A percentile compares a stretch with the other conserved stretches of the same genome.
Conservation (phyloP, 2,888 invertebrate species). For the Chymomyza fuscimana region DNA sequence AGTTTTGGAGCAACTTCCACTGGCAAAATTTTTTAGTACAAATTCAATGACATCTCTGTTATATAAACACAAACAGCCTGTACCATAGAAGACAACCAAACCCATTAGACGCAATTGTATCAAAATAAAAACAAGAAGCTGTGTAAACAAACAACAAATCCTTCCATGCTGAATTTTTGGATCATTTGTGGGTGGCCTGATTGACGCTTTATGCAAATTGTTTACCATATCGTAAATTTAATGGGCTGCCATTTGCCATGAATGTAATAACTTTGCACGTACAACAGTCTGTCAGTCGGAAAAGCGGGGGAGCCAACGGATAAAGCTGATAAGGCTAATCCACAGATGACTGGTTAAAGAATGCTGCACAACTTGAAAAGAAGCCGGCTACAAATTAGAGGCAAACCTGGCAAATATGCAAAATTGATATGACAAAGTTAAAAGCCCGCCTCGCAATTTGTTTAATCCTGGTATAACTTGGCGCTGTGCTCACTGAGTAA, state of each 20-base stretch:
- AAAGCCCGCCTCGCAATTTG: conserved; percentile 16
- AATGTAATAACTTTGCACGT: conserved; percentile 45
- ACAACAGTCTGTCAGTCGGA: not conserved
- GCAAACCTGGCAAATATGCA: conserved; percentile 26
- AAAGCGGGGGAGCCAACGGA: too few species aligned
- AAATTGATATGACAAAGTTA: conserved; percentile 43
- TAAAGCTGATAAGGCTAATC: too few species aligned
- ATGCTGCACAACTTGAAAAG: too few species aligned
- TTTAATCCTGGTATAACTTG: not conserved
- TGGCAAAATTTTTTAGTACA: too few species aligned
- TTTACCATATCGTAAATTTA: conserved; percentile 29
- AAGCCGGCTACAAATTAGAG: too few species aligned
- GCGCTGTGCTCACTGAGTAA: not conserved
- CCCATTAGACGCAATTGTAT: too few species aligned
- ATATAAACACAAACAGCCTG: too few species aligned
- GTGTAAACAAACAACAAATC: not conserved
- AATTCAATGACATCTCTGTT: too few species aligned
- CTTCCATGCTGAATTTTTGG: not conserved
- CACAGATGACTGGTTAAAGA: too few species aligned
- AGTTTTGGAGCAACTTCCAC: too few species aligned
- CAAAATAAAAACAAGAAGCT: too few species aligned
- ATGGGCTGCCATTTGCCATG: not conserved
- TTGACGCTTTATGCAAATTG: conserved; percentile 51
- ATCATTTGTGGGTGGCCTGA: conserved; percentile 26
- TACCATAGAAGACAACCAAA: conserved; percentile 13